A percentile compares a stretch with the other conserved stretches of the same genome.
Conservation (phyloP, 2,797 vertebrate genomes). For the Acanthopagrus latus region DNA sequence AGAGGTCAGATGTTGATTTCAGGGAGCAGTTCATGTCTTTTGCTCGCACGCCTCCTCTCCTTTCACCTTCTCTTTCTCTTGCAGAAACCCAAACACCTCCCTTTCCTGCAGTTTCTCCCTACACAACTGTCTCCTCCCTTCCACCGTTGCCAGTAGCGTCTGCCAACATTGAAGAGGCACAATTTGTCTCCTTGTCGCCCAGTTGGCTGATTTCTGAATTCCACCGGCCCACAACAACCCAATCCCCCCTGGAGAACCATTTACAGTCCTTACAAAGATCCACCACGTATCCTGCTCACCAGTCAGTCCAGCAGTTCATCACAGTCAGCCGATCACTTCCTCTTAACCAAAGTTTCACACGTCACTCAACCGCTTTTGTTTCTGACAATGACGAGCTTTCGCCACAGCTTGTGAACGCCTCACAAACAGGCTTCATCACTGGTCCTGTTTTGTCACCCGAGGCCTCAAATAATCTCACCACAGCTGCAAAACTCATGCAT, state of each 20-base stretch:
- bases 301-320: conserved; percentile 22
- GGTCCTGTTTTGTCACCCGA: background rate
- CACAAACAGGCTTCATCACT: background rate
- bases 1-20: background rate
- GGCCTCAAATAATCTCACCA: conserved; percentile 12
- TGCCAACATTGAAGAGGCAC: conserved; percentile 29
- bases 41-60: background rate
- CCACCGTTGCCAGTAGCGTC: conserved; percentile 10
- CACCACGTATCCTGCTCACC: conserved; percentile 8
- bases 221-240: conserved; percentile 39
- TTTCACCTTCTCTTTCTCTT: conserved; percentile 8
- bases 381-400: conserved; percentile 4
- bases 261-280: conserved; percentile 24
- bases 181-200: conserved; percentile 36
- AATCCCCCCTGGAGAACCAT: conserved; percentile 1
- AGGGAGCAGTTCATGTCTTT: background rate
- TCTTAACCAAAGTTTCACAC: background rate
- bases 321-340: conserved; percentile 13
- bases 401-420: background rate
- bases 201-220: conserved; percentile 48
- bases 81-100: conserved; percentile 5
- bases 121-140: background rate
- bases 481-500: background rate
- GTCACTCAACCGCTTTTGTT: background rate
- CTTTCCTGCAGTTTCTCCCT: conserved; percentile 6